phyloP scores from a whole-genome alignment of 1,140 invertebrate species.

The Listronotus oregonensis region DNA sequence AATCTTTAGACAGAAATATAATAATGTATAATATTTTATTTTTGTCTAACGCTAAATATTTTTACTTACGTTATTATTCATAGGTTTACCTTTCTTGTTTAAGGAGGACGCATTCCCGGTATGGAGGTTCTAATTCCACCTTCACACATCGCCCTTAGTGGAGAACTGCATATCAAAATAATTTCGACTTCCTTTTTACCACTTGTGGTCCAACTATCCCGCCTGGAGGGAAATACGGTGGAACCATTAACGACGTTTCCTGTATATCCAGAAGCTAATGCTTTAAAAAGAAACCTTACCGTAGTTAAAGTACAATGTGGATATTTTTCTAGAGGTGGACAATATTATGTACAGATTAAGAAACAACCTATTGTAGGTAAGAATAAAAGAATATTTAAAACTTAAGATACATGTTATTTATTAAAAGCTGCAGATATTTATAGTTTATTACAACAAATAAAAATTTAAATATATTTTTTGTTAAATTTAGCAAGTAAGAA shows the following conservation, averaged over 20 bases:
- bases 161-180: constrained; percentile 66
- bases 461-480: no score
- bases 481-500: no score
- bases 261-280: constrained; percentile 51
- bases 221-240: constrained; percentile 49
- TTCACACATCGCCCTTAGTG: constrained; percentile 68
- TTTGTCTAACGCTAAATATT: no score
- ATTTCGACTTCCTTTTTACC: constrained; percentile 53
- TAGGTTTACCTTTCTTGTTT: constrained; percentile 19
- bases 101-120: constrained; percentile 53
- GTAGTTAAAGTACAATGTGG: constrained; percentile 69
- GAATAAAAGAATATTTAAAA: constrained; percentile 10
- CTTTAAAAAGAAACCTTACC: constrained; percentile 48
- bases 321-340: constrained; percentile 69
- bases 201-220: constrained; percentile 56
- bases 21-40: no score
- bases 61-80: no score
- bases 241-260: constrained; percentile 53
- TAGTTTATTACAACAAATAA: no score
- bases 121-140: constrained; percentile 61
- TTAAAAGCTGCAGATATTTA: no score
- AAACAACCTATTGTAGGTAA: constrained; percentile 54
- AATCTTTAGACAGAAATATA: no score
- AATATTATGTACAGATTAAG: constrained; percentile 57
- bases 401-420: no score